Evolutionary conservation across 2,888 invertebrate genomes (phyloP).

Genomic region (Aquatica leii): DNA sequence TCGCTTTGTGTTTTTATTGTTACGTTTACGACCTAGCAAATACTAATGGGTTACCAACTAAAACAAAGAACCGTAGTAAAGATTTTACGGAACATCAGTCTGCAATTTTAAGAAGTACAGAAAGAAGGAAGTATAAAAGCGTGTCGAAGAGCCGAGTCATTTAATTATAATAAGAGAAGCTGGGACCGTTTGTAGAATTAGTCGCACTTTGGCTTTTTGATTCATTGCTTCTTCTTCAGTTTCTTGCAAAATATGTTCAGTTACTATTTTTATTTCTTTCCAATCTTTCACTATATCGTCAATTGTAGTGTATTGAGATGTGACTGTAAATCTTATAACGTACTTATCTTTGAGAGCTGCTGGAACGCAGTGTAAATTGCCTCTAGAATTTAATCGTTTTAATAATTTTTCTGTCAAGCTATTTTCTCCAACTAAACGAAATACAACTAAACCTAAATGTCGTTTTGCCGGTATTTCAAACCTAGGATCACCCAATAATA

Average conservation of each 20-base stretch:
- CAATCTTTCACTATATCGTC: slow-evolving; percentile 86
- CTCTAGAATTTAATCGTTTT: slow-evolving; percentile 86
- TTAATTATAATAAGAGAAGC: too few relatives aligned
- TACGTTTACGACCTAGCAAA: too few relatives aligned
- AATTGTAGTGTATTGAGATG: slow-evolving; percentile 84
- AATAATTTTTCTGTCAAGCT: slow-evolving; percentile 87
- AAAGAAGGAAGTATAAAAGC: too few relatives aligned
- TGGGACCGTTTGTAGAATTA: too few relatives aligned
- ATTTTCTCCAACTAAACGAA: slow-evolving; percentile 86
- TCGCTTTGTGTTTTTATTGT: too few relatives aligned
- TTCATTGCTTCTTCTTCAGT: slow-evolving; percentile 62
- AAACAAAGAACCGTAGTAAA: too few relatives aligned
- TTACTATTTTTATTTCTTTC: slow-evolving; percentile 81
- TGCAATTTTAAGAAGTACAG: too few relatives aligned
- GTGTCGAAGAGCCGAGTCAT: too few relatives aligned
- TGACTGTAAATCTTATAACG: slow-evolving; percentile 93
- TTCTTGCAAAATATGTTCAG: slow-evolving; percentile 74
- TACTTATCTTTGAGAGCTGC: slow-evolving; percentile 90
- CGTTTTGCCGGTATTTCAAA: slow-evolving; percentile 91
- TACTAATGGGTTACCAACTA: too few relatives aligned
- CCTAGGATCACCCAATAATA: slow-evolving; percentile 81
- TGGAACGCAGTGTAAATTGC: slow-evolving; percentile 92
- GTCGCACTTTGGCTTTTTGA: slow-evolving; percentile 71
- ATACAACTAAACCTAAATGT: slow-evolving; percentile 89
- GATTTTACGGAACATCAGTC: too few relatives aligned